Conservation (phyloP, 2,113 vertebrate species). For the Apeltes quadracus region DNA sequence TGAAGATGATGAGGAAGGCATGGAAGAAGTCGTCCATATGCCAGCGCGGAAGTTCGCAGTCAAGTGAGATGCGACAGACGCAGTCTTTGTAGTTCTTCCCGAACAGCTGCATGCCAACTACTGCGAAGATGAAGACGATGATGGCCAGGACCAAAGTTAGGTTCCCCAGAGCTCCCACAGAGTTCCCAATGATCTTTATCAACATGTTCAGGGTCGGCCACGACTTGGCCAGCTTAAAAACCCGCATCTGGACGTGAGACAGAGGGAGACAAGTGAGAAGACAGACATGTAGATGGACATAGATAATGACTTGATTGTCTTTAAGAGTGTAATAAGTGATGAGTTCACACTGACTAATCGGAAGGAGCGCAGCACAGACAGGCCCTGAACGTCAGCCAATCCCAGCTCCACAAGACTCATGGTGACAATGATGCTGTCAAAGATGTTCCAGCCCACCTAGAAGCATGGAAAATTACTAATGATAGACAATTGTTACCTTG, state of each 20-base stretch:
- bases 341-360: slow-evolving; percentile 82
- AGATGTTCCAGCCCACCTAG: slow-evolving; percentile 96
- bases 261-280: background rate
- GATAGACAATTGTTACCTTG: background rate
- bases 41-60: slow-evolving; percentile 92
- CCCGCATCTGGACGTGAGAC: slow-evolving; percentile 83
- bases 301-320: background rate
- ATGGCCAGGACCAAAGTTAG: slow-evolving; percentile 93
- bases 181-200: slow-evolving; percentile 97
- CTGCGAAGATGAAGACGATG: slow-evolving; percentile 96
- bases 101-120: slow-evolving; percentile 97
- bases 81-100: slow-evolving; percentile 93
- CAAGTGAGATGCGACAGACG: slow-evolving; percentile 87
- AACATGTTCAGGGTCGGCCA: slow-evolving; percentile 97
- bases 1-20: slow-evolving; percentile 95
- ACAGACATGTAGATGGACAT: slow-evolving; percentile 6
- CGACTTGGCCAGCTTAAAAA: slow-evolving; percentile 96
- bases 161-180: slow-evolving; percentile 92
- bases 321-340: background rate
- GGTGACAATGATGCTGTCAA: slow-evolving; percentile 95
- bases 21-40: slow-evolving; percentile 98
- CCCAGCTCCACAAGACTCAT: slow-evolving; percentile 94
- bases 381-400: slow-evolving; percentile 88
- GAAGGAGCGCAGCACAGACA: slow-evolving; percentile 96
- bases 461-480: slow-evolving; percentile 16